Base-by-base conservation (phyloP, 2,888 invertebrate genomes). In the Lamellibrachia columna region DNA sequence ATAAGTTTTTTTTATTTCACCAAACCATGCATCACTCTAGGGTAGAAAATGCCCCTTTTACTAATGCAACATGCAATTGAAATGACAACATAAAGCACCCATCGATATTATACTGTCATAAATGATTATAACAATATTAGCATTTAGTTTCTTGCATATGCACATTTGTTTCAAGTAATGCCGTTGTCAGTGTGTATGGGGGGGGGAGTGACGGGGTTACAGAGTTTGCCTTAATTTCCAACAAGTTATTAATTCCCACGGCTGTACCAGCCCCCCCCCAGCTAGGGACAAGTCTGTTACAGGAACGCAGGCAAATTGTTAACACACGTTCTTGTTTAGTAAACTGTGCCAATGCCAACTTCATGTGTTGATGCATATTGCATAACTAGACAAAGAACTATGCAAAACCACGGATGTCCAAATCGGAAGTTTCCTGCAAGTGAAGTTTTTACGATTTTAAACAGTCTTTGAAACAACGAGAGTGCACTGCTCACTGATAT, bases 111-210 rank as follows among this genome's bases (percentile, higher is more conserved):
- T 40, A 40, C 40, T 40, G 22, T 75, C 75, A 75, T 15, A 75
- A 75, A 75, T 11, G 75, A 6, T 75, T n/a, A 75, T 75, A 75
- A 22, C 15, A 11, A 75, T 75, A 75, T 15, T 75, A n/a, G 75
- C 75, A 75, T 75, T 75, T 55, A 55, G 75, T 75, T n/a, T 75
- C 15, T 60, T 75, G 75, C 75, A 75, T 75, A 75, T 75, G 60
- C 60, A 60, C 6, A 11, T 60, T 15, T 60, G 75, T 75, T 6
- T 15, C 75, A 15, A 75, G 4, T 75, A 60, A 60, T 15, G 22
- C 60, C 75, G 75, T 75, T 75, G 75, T 22, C 4, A 22, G 40
- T 40, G 40, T 40, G 40, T 40, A 40, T 40, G 40, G 40, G 40
- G 40, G 40, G 40, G 40, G 40, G 40, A 40, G 40, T 0, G 40